These are phyloP conservation scores for Pholis gunnellus DNA, from an alignment of 2,113 vertebrate genomes.

Conservation along the genomic window DNA sequence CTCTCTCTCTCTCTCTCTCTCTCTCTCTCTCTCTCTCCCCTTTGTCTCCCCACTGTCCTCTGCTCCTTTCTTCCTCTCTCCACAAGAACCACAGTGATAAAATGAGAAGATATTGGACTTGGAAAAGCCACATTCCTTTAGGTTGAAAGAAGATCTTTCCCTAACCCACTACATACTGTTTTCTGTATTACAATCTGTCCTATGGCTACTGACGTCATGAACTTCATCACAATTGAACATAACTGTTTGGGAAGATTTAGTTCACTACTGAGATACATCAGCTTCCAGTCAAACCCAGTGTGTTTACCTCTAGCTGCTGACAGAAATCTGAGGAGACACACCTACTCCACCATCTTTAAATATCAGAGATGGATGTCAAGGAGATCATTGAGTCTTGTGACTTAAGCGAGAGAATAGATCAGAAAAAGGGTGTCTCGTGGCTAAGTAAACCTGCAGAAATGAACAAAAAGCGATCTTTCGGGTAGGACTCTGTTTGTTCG, in stretches of 20 bases:
- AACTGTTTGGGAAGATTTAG: background rate
- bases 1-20: constrained; percentile 8
- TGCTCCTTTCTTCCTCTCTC: constrained; percentile 2
- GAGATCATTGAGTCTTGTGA: background rate
- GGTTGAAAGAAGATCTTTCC: background rate
- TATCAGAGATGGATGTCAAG: background rate
- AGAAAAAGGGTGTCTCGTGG: background rate
- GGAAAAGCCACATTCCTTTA: background rate
- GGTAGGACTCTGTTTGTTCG: too few species aligned
- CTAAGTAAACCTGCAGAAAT: background rate
- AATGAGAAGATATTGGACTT: background rate
- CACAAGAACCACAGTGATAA: background rate
- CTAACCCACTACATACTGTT: background rate
- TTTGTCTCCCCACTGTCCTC: background rate
- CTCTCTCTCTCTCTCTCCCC: background rate
- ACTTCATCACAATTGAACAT: background rate
- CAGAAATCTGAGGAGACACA: background rate
- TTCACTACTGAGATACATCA: background rate
- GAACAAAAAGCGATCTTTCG: background rate
- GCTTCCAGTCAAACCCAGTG: background rate
- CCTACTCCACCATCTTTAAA: background rate
- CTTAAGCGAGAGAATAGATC: background rate
- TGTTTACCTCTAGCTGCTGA: background rate
- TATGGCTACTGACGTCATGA: background rate
- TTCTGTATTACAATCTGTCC: background rate